Evolutionary conservation across 2,888 invertebrate species (phyloP).

Genomic region (Diloba caeruleocephala): DNA sequence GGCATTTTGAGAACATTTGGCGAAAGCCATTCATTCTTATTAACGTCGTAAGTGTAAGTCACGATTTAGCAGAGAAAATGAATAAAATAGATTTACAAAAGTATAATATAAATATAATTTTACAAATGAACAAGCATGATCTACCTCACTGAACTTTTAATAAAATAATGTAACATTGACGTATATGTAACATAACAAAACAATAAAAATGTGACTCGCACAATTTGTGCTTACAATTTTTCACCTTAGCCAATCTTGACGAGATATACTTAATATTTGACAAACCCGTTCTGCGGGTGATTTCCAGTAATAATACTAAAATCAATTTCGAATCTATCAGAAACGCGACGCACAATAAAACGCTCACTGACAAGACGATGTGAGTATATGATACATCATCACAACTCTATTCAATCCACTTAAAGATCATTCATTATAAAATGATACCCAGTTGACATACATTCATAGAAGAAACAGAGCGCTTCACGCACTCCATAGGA

Average conservation of each 20-base stretch:
- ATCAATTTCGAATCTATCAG: slow-evolving; percentile 89
- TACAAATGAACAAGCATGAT: slow-evolving; percentile 1
- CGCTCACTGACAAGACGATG: slow-evolving; percentile 29
- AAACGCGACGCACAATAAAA: slow-evolving; percentile 62
- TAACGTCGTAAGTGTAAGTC: slow-evolving; percentile 20
- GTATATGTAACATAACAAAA: slow-evolving; percentile 77
- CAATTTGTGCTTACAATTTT: slow-evolving; percentile 78
- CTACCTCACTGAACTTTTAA: slow-evolving; percentile 11
- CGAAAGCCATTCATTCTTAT: no score
- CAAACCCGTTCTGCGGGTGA: slow-evolving; percentile 66
- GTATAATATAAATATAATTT: slow-evolving; percentile 1
- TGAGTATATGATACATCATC: slow-evolving; percentile 35
- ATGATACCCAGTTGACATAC: slow-evolving; percentile 50
- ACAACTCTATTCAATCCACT: slow-evolving; percentile 49
- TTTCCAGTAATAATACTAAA: slow-evolving; percentile 75
- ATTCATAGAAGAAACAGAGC: slow-evolving; percentile 33
- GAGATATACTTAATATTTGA: slow-evolving; percentile 65
- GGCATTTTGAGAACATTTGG: slow-evolving; percentile 17
- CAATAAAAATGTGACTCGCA: slow-evolving; percentile 71
- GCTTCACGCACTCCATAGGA: slow-evolving; percentile 17
- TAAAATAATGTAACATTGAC: slow-evolving; percentile 16
- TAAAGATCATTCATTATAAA: slow-evolving; percentile 47
- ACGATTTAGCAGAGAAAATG: slow-evolving; percentile 20
- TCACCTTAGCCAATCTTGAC: slow-evolving; percentile 68
- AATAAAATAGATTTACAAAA: slow-evolving; percentile 20